Evolutionary conservation across 2,888 invertebrate species (phyloP), one percentile per base, ranked within the genome.

Genomic region (Lasioglossum lativentre): DNA sequence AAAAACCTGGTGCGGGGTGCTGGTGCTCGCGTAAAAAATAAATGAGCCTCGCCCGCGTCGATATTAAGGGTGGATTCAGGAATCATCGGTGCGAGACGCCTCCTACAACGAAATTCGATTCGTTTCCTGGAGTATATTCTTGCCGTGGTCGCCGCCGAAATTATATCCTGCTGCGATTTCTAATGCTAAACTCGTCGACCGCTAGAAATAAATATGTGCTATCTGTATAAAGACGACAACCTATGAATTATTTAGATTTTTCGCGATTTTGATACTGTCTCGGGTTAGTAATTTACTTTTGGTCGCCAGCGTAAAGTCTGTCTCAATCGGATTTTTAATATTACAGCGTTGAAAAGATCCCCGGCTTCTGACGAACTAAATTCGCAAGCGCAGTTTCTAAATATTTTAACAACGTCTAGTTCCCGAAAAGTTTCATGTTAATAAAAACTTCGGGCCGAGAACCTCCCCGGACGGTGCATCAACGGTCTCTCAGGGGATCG

Each of bases 1-100:
- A 86, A 86, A 86, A 86, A 86, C 52, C 52, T 56, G 42, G 72
- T 71, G 82, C 79, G 76, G 75, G 78, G 88, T 83, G 86, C 78
- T 59, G 40, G 23, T 30, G 59, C 59, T 71, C 40, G 75, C 34
- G 59, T 76, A 88, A 87, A 88, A 89, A 89, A 88, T 88, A 86
- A 86, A 89, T 86, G 86, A 89, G 84, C 66, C 84, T 23, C 56
- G 38, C 45, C 66, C 52, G 38, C 40, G 68, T 77, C 71, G 52
- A 75, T 78, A 82, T 78, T 42, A 70, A 84, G 85, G 84, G 80
- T 74, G 84, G 30, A 80, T 75, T 59, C 71, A n/a, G 34, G 63
- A 75, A 78, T 82, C 84, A 84, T 52, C 75, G 72, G 23, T 45
- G 75, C 85, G 85, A 78, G 59, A 78, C 78, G 52, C 14, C 38